Base-by-base conservation (phyloP, 2,888 invertebrate genomes). In the Fragum whitleyi region DNA sequence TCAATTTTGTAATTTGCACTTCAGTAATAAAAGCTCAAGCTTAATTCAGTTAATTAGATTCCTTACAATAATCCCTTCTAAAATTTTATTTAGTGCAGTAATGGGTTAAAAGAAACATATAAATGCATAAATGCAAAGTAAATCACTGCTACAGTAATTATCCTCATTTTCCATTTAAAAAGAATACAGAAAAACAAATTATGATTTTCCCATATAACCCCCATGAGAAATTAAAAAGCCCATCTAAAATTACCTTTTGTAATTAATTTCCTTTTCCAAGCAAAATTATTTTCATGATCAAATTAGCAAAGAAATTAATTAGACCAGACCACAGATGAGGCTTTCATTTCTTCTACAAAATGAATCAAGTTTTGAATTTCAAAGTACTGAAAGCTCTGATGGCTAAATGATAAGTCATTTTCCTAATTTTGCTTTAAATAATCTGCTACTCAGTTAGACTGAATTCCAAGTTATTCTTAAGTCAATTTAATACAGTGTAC, bases 231-330 rank as follows among this genome's bases (percentile, higher is more conserved):
- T 62, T n/a, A 62, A 29, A 32, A 62, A n/a, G 14, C 62, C n/a
- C 32, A 62, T 62, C 32, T 14, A 29, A 62, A 62, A 32, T 32
- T 32, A 14, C 23, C 21, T 62, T 36, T 29, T 19, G 32, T 62
- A 32, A 62, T 62, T 62, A 62, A 62, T 62, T 32, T 62, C 62
- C 62, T 62, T 62, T 62, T 62, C n/a, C 28, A 14, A n/a, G n/a
- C n/a, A 32, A 36, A 57, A 62, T 62, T 1, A 62, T 32, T 32
- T 28, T 62, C 32, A 36, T 62, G 32, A 62, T 32, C 32, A 32
- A 62, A n/a, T 32, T 36, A 36, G 7, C 28, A 23, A 62, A 28
- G 32, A 62, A 62, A n/a, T 62, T 29, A 62, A 62, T 32, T 62
- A 62, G n/a, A 21, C 16, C 57, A 32, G 28, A 47, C 14, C 47